phyloP scores from a whole-genome alignment of 2,888 invertebrate genomes.

The Caenorhabditis japonica region DNA sequence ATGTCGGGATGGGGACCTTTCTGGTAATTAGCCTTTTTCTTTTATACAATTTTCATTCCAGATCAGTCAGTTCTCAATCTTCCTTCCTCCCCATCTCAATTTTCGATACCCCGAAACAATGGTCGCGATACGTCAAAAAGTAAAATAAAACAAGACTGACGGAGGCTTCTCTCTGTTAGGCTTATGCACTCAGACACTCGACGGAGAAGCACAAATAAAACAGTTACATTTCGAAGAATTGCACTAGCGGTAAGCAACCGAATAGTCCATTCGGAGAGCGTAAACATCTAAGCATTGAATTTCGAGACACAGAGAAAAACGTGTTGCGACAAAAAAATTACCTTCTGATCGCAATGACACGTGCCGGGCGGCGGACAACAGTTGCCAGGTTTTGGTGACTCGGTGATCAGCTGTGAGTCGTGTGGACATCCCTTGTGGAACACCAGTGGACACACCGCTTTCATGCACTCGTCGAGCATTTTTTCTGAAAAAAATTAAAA shows the following conservation, averaged over 20 bases:
- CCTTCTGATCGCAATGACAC: conserved; percentile 64
- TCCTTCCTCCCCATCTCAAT: conserved; percentile 35
- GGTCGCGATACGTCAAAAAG: conserved; percentile 52
- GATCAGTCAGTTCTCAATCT: conserved; percentile 22
- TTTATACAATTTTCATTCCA: neutral
- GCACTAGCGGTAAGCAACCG: no score
- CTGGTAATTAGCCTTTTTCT: no score
- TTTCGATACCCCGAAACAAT: conserved; percentile 29
- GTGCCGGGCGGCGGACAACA: conserved; percentile 68
- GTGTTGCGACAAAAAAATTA: conserved; percentile 12
- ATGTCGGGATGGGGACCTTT: no score
- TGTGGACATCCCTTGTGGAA: conserved; percentile 75
- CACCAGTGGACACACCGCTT: conserved; percentile 69
- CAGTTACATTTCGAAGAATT: conserved; percentile 48
- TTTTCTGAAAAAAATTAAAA: conserved; percentile 49
- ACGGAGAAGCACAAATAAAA: conserved; percentile 39
- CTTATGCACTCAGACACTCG: conserved; percentile 38
- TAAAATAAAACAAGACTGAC: conserved; percentile 36
- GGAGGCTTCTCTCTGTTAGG: conserved; percentile 35
- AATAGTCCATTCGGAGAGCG: no score
- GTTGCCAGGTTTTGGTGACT: conserved; percentile 72
- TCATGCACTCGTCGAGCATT: conserved; percentile 62
- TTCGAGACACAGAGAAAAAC: conserved; percentile 1
- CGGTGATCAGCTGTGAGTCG: conserved; percentile 69
- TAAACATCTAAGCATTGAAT: conserved; percentile 1